A percentile compares a stretch with the other conserved stretches of the same genome.
These are phyloP conservation scores for Narcine bancroftii DNA, from an alignment of 2,113 vertebrate species.

Conservation along the genomic window DNA sequence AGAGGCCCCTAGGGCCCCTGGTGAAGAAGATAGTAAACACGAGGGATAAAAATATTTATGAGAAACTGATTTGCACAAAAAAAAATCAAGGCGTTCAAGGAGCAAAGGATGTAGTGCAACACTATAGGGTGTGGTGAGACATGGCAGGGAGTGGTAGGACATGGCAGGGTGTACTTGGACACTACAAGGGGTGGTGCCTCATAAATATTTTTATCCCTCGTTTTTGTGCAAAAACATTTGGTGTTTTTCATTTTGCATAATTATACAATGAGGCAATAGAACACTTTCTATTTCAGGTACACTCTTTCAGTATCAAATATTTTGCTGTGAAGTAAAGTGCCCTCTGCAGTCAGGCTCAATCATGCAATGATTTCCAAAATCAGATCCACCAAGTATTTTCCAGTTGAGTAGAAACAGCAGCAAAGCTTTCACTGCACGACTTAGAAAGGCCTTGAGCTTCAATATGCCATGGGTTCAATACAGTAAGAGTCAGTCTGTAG, in stretches of 20 bases:
- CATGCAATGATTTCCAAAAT: not conserved
- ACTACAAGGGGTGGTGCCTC: no score
- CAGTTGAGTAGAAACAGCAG: not conserved
- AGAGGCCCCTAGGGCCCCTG: not conserved
- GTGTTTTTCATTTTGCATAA: not conserved
- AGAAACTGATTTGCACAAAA: not conserved
- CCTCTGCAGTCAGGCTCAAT: not conserved
- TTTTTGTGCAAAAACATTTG: not conserved
- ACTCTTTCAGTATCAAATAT: not conserved
- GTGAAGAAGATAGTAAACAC: not conserved
- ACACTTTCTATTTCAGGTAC: not conserved
- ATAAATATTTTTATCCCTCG: no score
- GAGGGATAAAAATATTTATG: not conserved
- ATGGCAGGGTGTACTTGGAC: no score
- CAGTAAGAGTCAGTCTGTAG: not conserved
- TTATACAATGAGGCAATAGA: not conserved
- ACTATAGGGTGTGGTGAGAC: no score
- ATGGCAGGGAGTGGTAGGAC: no score
- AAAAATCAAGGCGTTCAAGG: not conserved
- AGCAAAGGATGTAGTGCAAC: not conserved
- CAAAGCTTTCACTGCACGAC: not conserved
- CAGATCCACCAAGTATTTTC: not conserved
- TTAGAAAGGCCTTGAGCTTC: not conserved
- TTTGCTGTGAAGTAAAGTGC: not conserved
- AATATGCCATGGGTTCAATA: not conserved